Conservation (phyloP, 2,888 invertebrate genomes). For the Merodon equestris region DNA sequence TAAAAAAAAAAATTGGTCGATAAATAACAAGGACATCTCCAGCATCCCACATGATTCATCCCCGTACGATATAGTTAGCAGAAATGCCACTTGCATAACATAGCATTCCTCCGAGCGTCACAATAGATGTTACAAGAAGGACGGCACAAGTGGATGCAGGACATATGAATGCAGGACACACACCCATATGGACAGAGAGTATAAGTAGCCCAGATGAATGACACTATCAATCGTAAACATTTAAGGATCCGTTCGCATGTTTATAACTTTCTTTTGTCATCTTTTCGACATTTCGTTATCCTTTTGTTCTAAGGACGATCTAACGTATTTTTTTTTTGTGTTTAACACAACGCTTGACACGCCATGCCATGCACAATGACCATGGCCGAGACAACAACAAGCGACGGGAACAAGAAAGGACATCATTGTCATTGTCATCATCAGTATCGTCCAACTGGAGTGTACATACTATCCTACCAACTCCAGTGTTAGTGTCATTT, state of each 20-base stretch:
- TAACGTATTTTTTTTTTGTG: slow-evolving; percentile 11
- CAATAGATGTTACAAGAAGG: too few species aligned
- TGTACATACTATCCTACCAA: slow-evolving; percentile 9
- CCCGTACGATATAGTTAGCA: slow-evolving; percentile 33
- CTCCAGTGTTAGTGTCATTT: slow-evolving; percentile 29
- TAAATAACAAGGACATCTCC: too few species aligned
- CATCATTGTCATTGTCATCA: slow-evolving; percentile 58
- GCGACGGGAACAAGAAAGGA: slow-evolving; percentile 45
- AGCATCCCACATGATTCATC: neutral
- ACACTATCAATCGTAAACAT: slow-evolving; percentile 67
- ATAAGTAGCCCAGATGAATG: slow-evolving; percentile 58
- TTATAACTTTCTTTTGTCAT: slow-evolving; percentile 34
- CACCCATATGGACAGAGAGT: too few species aligned
- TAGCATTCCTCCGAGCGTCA: too few species aligned
- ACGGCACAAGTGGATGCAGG: neutral
- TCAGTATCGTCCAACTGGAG: slow-evolving; percentile 8
- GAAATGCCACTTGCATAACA: slow-evolving; percentile 59
- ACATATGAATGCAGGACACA: slow-evolving; percentile 9
- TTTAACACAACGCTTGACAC: slow-evolving; percentile 7
- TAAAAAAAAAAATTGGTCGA: slow-evolving; percentile 19
- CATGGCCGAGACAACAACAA: slow-evolving; percentile 39
- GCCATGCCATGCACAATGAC: slow-evolving; percentile 28
- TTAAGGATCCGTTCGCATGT: slow-evolving; percentile 59
- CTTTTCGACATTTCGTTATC: slow-evolving; percentile 29
- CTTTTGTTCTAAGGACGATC: slow-evolving; percentile 13